These are phyloP conservation scores for Microplitis deprimator DNA, from an alignment of 2,888 invertebrate genomes.

Conservation along the genomic window DNA sequence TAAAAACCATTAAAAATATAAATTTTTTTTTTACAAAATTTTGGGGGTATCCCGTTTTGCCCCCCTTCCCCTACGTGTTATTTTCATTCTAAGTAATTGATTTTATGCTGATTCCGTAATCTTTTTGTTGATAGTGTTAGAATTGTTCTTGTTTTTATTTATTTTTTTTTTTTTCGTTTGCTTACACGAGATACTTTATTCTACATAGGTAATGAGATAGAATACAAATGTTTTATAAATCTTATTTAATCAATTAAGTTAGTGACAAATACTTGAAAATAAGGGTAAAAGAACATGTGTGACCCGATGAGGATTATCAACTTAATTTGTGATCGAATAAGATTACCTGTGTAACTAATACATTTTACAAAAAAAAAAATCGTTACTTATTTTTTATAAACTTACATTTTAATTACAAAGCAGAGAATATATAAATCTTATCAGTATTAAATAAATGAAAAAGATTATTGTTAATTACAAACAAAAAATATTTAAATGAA, in stretches of 20 bases:
- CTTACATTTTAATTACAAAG: not conserved
- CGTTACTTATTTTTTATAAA: not conserved
- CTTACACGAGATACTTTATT: not conserved
- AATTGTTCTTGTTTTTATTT: not conserved
- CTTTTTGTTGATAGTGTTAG: not conserved
- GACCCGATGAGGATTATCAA: not conserved
- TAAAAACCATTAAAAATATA: no score
- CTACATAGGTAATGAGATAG: not conserved
- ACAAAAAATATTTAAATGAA: constrained; percentile 17
- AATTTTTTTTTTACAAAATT: no score
- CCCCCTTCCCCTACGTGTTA: no score
- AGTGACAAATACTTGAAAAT: not conserved
- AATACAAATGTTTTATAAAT: not conserved
- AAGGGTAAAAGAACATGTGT: not conserved
- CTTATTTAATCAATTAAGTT: not conserved
- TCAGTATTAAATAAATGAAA: not conserved
- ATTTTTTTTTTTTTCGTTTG: constrained; percentile 5
- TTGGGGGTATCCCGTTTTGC: no score
- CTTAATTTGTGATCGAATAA: not conserved
- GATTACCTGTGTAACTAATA: not conserved
- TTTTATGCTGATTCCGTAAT: constrained; percentile 4
- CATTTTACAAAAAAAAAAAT: not conserved
- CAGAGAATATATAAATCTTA: not conserved
- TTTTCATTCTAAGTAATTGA: not conserved
- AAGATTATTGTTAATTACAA: not conserved